Evolutionary conservation across 2,888 invertebrate genomes (phyloP), one percentile per base, ranked within the genome.

Genomic region (Pharmacophagus antenor): DNA sequence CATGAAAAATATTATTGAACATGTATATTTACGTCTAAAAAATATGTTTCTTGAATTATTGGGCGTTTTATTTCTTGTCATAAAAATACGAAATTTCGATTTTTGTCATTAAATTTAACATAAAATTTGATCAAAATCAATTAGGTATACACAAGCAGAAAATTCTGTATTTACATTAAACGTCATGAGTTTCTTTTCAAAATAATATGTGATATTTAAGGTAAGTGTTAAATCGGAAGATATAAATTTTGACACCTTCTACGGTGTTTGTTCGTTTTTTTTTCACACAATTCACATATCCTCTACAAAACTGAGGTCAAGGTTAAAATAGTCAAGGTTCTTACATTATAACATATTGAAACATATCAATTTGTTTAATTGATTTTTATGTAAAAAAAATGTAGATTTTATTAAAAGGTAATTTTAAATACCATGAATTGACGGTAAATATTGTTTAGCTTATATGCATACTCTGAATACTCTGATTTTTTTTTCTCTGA

Each of bases 171-270:
- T 27, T 7, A 31, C 15, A 31, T 31, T 31, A 12, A 8, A 31
- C 31, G 2, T 31, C 15, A 31, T 10, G 8, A 31, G 31, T 10
- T 10, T 10, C 31, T 42, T 17, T 42, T 17, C 17, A 42, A 7
- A 42, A 42, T 44, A 51, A 54, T 27, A 41, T 31, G 27, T 15
- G 27, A 47, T 47, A 25, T 60, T 48, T 62, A 50, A 59, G 55
- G 59, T 55, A 64, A 62, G 79, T 77, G 79, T 58, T 73, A 70
- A 80, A 80, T 72, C 70, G 68, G 67, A 71, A 68, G 64, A 68
- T 80, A 76, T 81, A 80, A 76, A 67, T 78, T 80, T 83, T 84
- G 68, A 77, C 84, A 80, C 80, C 71, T 77, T 67, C 69, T 63
- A 67, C 61, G 50, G 49, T 78, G 70, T 80, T 80, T 81, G 71